Evolutionary conservation across 53 echinoderm and acorn worm species (phyloP).

Genomic region (Echinometra lucunter): DNA sequence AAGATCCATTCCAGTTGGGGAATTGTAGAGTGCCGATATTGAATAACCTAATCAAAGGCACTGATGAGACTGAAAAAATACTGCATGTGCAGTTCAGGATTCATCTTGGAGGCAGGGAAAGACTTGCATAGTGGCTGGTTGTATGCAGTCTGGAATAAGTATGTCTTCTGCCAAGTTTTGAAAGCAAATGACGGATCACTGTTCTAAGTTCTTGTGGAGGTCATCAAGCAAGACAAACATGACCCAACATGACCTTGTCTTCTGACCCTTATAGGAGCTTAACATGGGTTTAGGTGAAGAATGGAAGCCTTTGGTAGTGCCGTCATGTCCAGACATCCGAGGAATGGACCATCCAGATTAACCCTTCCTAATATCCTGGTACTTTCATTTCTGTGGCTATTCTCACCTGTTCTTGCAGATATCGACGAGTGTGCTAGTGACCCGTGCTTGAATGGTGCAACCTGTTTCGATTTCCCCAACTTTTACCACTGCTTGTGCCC

Average conservation of each 20-base stretch:
- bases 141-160: too few species aligned
- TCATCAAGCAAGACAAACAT: not conserved
- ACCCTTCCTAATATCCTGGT: not conserved
- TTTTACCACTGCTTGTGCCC: constrained; percentile 12
- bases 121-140: too few species aligned
- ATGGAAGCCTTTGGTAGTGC: not conserved
- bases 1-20: too few species aligned
- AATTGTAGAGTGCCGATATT: too few species aligned
- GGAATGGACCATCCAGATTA: not conserved
- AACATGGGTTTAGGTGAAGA: not conserved
- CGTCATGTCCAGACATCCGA: not conserved
- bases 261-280: not conserved
- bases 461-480: constrained; percentile 3
- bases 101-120: too few species aligned
- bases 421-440: constrained; percentile 53
- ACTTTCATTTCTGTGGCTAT: not conserved
- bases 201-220: not conserved
- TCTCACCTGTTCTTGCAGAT: constrained; percentile 38
- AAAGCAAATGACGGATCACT: not conserved
- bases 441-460: constrained; percentile 36
- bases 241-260: not conserved
- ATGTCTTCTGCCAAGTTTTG: too few species aligned
- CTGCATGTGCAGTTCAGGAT: too few species aligned
- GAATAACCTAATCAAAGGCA: too few species aligned
- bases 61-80: too few species aligned